Conservation (phyloP, 2,888 invertebrate genomes). For the Euzetes globulus region DNA sequence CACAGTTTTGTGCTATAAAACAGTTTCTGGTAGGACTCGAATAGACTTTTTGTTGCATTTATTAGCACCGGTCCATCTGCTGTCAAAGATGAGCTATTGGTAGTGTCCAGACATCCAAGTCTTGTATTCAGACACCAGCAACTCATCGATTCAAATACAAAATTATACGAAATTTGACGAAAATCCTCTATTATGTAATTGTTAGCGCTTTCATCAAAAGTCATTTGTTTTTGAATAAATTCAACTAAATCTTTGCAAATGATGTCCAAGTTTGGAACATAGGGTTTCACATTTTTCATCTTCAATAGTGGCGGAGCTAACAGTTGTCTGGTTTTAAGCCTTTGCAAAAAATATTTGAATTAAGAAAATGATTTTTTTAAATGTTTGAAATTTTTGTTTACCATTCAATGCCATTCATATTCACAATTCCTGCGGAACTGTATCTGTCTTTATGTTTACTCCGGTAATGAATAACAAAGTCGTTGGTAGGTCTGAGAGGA, state of each 20-base stretch:
- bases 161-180: conserved; percentile 40
- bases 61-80: conserved; percentile 44
- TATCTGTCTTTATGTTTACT: conserved; percentile 42
- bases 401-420: conserved; percentile 43
- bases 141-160: conserved; percentile 44
- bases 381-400: conserved; percentile 1
- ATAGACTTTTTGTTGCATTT: conserved; percentile 44
- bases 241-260: conserved; percentile 41
- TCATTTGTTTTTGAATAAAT: conserved; percentile 9
- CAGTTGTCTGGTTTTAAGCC: conserved; percentile 32
- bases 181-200: conserved; percentile 37
- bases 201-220: not conserved
- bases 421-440: conserved; percentile 40
- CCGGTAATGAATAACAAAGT: conserved; percentile 42
- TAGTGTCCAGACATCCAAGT: conserved; percentile 44
- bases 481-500: conserved; percentile 42
- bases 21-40: conserved; percentile 45
- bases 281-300: conserved; percentile 34
- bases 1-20: conserved; percentile 44
- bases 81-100: not conserved
- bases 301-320: conserved; percentile 41
- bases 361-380: conserved; percentile 31
- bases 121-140: conserved; percentile 46
- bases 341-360: not conserved
- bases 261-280: conserved; percentile 37